Evolutionary conservation across 2,113 vertebrate species (phyloP).

Genomic region (Nicator chloris): DNA sequence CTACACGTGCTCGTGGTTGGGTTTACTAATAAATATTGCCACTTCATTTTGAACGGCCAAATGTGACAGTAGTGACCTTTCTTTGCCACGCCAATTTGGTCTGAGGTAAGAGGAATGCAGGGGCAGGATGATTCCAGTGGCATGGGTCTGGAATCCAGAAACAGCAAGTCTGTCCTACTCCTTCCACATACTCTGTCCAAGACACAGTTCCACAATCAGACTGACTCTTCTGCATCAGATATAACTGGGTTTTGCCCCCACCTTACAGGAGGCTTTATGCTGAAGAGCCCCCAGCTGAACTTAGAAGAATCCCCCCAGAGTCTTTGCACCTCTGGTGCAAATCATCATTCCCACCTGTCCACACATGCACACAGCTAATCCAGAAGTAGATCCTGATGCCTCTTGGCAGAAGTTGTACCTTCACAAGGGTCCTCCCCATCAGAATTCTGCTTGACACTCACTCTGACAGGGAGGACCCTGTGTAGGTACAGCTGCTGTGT

Average conservation of each 20-base stretch:
- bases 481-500: not conserved
- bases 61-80: not conserved
- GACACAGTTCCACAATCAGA: not conserved
- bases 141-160: not conserved
- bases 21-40: not conserved
- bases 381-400: not conserved
- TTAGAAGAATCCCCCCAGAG: not conserved
- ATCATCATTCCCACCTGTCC: not conserved
- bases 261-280: not conserved
- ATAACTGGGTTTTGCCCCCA: fast-evolving
- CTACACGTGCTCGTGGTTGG: fast-evolving
- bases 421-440: fast-evolving
- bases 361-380: fast-evolving
- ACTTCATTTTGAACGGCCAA: not conserved
- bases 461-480: not conserved
- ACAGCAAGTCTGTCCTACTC: not conserved
- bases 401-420: not conserved
- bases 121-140: not conserved
- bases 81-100: not conserved
- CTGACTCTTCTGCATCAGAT: not conserved
- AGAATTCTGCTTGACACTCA: not conserved
- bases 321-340: not conserved
- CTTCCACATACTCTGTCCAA: not conserved
- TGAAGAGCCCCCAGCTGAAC: not conserved
- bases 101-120: not conserved